A percentile compares a stretch with the other conserved stretches of the same genome.
Conservation (phyloP, 1,140 invertebrate genomes). For the Reticulitermes speratus region DNA sequence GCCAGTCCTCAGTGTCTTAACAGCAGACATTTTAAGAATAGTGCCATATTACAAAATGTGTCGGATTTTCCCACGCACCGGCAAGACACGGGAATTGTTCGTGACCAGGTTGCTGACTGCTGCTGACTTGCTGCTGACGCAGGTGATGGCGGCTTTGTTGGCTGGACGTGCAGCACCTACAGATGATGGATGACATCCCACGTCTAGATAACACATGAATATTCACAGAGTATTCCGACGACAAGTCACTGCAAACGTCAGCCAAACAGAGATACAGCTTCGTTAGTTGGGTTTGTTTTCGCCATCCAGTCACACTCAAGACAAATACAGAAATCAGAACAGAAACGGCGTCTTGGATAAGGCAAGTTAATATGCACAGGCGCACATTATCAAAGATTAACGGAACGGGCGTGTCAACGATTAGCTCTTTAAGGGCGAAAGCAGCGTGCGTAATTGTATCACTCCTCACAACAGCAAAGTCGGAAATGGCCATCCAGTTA, state of each 20-base stretch:
- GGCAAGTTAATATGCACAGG: background rate
- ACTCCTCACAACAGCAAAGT: too few relatives aligned
- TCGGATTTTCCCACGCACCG: too few relatives aligned
- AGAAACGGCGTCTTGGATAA: background rate
- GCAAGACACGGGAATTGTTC: too few relatives aligned
- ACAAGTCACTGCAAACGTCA: background rate
- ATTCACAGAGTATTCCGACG: background rate
- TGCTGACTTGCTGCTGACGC: background rate
- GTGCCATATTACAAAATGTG: too few relatives aligned
- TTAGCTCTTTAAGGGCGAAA: too few relatives aligned
- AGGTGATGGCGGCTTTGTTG: background rate
- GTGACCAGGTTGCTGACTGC: background rate
- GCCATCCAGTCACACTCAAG: background rate
- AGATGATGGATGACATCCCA: slow-evolving; percentile 4
- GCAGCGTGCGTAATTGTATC: too few relatives aligned
- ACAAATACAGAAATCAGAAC: background rate
- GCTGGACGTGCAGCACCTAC: background rate
- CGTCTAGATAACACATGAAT: background rate
- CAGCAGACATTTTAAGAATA: too few relatives aligned
- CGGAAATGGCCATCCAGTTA: too few relatives aligned
- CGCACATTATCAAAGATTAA: too few relatives aligned
- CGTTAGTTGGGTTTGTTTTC: slow-evolving; percentile 1
- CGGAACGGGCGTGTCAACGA: too few relatives aligned
- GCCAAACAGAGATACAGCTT: background rate
- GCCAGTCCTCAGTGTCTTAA: too few relatives aligned